These are phyloP conservation scores for Asbolus verrucosus DNA, from an alignment of 1,140 invertebrate genomes.

Conservation along the genomic window DNA sequence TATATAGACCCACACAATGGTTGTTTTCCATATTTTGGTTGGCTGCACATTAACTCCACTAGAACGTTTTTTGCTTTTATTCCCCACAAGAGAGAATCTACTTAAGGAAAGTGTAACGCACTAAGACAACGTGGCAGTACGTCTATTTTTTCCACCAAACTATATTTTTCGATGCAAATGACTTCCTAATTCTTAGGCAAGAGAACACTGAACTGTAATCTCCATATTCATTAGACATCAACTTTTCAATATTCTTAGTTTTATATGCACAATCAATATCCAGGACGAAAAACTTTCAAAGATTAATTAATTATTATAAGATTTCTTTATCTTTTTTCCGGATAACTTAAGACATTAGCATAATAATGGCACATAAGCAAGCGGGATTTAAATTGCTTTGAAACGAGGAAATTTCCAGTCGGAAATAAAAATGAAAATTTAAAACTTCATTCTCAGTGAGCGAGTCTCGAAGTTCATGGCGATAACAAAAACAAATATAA, in stretches of 20 bases:
- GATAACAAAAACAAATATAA: neutral
- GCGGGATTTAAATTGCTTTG: neutral
- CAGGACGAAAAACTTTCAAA: constrained; percentile 16
- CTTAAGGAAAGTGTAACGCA: no score
- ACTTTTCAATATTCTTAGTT: constrained; percentile 34
- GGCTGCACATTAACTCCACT: constrained; percentile 2
- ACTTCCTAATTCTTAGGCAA: constrained; percentile 18
- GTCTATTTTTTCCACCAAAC: no score
- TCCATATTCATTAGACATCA: constrained; percentile 37
- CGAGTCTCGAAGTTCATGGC: neutral
- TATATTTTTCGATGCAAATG: constrained; percentile 31
- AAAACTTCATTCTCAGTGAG: neutral
- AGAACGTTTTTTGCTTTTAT: no score
- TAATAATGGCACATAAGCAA: constrained; percentile 23
- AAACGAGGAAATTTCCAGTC: neutral
- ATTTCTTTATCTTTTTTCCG: constrained; percentile 20
- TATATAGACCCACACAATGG: no score
- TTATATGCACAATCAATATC: constrained; percentile 22
- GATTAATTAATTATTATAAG: constrained; percentile 36
- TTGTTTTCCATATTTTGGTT: neutral
- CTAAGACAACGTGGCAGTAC: no score
- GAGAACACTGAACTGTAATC: constrained; percentile 37
- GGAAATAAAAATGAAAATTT: neutral
- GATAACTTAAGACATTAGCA: constrained; percentile 18
- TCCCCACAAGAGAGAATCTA: no score